phyloP scores from a whole-genome alignment of 64 coral and sea anemone genomes.

The Montipora foliosa region DNA sequence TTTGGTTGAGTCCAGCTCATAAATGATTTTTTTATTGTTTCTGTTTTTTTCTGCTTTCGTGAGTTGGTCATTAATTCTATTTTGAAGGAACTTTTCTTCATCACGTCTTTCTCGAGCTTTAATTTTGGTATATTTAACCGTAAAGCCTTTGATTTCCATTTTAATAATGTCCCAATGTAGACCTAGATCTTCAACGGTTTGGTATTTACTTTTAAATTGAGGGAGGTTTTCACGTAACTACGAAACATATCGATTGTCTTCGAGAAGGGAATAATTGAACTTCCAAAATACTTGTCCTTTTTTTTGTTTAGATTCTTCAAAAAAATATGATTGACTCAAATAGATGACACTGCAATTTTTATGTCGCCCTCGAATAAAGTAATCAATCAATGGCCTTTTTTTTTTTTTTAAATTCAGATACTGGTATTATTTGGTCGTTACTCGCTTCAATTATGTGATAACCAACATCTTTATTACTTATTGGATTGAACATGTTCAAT shows the following conservation, averaged over 20 bases:
- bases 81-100: neutral
- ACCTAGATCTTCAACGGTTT: neutral
- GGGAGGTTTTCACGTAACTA: neutral
- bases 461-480: too few relatives aligned
- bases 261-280: slow-evolving; percentile 25
- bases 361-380: too few relatives aligned
- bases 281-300: slow-evolving; percentile 40
- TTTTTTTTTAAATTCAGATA: too few relatives aligned
- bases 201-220: neutral
- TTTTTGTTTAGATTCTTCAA: neutral
- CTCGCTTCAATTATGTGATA: too few relatives aligned
- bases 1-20: neutral
- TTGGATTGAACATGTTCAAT: too few relatives aligned
- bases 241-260: slow-evolving; percentile 6
- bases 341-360: too few relatives aligned
- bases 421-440: too few relatives aligned
- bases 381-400: too few relatives aligned
- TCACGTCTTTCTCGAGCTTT: neutral
- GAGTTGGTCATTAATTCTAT: neutral
- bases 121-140: neutral
- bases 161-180: slow-evolving; percentile 20
- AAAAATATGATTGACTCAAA: too few relatives aligned
- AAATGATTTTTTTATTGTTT: neutral
- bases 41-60: neutral
- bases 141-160: neutral